Evolutionary conservation across 2,797 vertebrate genomes (phyloP).

Genomic region (Pantherophis alleghaniensis): DNA sequence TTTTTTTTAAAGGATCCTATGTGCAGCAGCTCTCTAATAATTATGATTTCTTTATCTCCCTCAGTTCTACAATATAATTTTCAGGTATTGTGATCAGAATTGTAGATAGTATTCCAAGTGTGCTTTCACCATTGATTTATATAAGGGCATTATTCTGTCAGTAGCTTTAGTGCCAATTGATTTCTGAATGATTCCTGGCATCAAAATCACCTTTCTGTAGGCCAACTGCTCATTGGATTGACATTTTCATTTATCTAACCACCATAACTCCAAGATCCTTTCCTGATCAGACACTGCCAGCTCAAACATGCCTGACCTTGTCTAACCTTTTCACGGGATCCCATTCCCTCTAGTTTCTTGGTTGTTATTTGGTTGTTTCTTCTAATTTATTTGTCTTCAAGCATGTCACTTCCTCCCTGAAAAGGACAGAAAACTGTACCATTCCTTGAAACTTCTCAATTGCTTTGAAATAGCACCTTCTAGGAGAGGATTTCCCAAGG

Average conservation of each 20-base stretch:
- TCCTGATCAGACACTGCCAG: neutral
- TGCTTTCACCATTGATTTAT: neutral
- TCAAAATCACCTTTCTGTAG: neutral
- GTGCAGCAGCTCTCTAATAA: neutral
- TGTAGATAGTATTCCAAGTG: neutral
- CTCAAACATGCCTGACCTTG: neutral
- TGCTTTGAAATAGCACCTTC: neutral
- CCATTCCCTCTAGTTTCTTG: neutral
- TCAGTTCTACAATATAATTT: neutral
- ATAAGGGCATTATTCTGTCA: neutral
- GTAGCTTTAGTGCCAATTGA: neutral
- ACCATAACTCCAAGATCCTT: neutral
- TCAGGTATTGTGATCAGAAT: neutral
- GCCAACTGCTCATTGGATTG: neutral
- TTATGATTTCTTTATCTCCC: neutral
- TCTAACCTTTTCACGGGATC: neutral
- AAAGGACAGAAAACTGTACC: neutral
- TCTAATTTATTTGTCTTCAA: neutral
- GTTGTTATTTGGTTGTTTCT: neutral
- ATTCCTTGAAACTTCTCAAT: neutral
- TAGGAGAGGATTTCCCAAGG: neutral
- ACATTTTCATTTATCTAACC: neutral
- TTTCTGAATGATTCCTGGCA: neutral
- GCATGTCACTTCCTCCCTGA: neutral
- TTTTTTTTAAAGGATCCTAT: neutral